These are phyloP conservation scores for Istiophorus platypterus DNA, from an alignment of 2,113 vertebrate genomes.

Conservation along the genomic window DNA sequence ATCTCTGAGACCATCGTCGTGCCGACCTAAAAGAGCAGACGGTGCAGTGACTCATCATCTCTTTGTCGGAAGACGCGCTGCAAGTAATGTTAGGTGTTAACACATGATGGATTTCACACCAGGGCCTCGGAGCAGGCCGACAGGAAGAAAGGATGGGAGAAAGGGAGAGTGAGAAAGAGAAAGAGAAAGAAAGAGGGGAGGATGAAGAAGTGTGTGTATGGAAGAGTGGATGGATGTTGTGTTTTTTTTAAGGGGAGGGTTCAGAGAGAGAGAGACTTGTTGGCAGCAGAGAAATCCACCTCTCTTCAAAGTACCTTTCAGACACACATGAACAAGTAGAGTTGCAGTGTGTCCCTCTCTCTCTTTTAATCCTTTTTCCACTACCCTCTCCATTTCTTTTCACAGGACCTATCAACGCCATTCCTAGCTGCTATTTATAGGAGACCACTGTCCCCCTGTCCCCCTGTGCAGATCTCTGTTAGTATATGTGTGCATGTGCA, in stretches of 20 bases:
- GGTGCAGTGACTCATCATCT: conserved; percentile 66
- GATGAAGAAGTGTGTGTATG: conserved; percentile 26
- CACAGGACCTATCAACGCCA: conserved; percentile 83
- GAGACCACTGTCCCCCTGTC: conserved; percentile 66
- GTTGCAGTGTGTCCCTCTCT: conserved; percentile 69
- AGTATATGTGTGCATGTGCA: conserved; percentile 37
- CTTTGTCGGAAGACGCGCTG: conserved; percentile 53
- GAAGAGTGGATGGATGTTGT: conserved; percentile 4
- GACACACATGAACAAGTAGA: conserved; percentile 45
- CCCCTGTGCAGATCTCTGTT: conserved; percentile 51
- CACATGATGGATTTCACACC: conserved; percentile 62
- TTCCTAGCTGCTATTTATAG: conserved; percentile 84
- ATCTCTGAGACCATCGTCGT: conserved; percentile 55
- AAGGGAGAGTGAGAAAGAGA: background rate
- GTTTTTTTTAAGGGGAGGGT: background rate
- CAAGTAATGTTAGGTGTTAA: conserved; percentile 58
- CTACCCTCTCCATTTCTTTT: conserved; percentile 79
- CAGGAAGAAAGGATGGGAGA: background rate
- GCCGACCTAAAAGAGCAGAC: conserved; percentile 43
- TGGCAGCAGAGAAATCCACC: conserved; percentile 53
- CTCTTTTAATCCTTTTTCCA: conserved; percentile 84
- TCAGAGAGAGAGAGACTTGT: conserved; percentile 26
- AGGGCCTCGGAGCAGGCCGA: conserved; percentile 21
- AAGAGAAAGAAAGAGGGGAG: conserved; percentile 18
- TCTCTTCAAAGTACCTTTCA: conserved; percentile 44